Evolutionary conservation across 2,888 invertebrate genomes (phyloP).

Genomic region (Parascotia fuliginaria): DNA sequence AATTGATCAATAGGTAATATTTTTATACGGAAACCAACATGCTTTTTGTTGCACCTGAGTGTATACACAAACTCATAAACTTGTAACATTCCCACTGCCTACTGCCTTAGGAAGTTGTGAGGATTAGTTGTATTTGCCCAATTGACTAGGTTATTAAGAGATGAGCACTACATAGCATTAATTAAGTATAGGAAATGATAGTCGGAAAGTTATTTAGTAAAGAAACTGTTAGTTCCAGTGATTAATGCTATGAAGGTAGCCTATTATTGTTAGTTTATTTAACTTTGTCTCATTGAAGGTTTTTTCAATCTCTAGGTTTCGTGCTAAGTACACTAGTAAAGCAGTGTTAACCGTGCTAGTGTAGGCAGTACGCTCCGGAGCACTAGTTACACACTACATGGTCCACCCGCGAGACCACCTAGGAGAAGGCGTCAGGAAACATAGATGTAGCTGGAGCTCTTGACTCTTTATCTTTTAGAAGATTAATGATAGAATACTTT

Average conservation of each 20-base stretch:
- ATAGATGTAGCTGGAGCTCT: slow-evolving; percentile 77
- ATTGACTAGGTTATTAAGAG: slow-evolving; percentile 45
- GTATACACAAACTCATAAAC: slow-evolving; percentile 47
- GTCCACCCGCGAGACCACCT: slow-evolving; percentile 81
- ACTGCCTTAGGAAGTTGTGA: slow-evolving; percentile 49
- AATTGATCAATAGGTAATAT: too few relatives aligned
- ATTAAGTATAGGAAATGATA: slow-evolving; percentile 59
- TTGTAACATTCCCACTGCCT: slow-evolving; percentile 38
- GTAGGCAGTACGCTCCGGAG: slow-evolving; percentile 86
- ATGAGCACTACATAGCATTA: slow-evolving; percentile 81
- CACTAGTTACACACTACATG: slow-evolving; percentile 82
- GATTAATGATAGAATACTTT: slow-evolving; percentile 69
- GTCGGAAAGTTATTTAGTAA: slow-evolving; percentile 51
- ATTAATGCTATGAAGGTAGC: slow-evolving; percentile 83
- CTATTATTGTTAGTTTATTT: slow-evolving; percentile 61
- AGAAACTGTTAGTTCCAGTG: slow-evolving; percentile 57
- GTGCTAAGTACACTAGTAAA: slow-evolving; percentile 86
- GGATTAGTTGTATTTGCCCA: slow-evolving; percentile 45
- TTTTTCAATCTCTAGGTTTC: slow-evolving; percentile 86
- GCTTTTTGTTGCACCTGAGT: too few relatives aligned
- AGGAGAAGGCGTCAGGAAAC: slow-evolving; percentile 82
- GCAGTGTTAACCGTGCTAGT: slow-evolving; percentile 83
- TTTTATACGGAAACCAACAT: too few relatives aligned
- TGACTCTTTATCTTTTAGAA: slow-evolving; percentile 67
- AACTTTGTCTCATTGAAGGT: slow-evolving; percentile 72